Evolutionary conservation across 2,888 invertebrate genomes (phyloP).

Genomic region (Myopa testacea): DNA sequence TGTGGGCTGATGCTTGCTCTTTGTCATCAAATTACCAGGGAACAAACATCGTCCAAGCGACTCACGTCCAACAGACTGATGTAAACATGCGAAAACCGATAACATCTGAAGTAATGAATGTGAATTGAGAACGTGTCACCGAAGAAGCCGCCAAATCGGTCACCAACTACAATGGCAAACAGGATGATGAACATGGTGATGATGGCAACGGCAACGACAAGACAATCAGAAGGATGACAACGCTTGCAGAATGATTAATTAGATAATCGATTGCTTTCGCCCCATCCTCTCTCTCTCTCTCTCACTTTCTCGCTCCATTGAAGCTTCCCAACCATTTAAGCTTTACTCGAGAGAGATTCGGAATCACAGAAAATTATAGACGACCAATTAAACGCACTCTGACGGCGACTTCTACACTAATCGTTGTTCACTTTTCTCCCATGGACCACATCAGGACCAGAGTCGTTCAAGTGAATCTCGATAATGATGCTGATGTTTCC

Average conservation of each 20-base stretch:
- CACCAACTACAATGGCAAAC: background rate
- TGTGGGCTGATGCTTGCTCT: no score
- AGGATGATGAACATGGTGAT: background rate
- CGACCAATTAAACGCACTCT: conserved; percentile 13
- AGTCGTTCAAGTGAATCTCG: background rate
- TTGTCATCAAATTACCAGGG: no score
- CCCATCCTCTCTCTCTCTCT: background rate
- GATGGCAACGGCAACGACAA: background rate
- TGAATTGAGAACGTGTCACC: background rate
- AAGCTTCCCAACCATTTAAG: background rate
- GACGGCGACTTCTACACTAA: background rate
- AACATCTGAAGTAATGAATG: conserved; percentile 14
- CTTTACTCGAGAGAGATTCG: background rate
- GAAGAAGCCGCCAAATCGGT: background rate
- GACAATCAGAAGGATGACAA: background rate
- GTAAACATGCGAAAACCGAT: background rate
- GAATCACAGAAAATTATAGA: background rate
- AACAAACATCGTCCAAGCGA: background rate
- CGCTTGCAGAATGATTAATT: conserved; percentile 9
- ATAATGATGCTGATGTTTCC: conserved; percentile 14
- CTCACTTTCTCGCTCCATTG: background rate
- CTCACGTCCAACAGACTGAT: background rate
- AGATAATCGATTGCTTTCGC: background rate
- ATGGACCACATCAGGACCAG: background rate
- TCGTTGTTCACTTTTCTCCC: background rate